phyloP scores from a whole-genome alignment of 1,140 invertebrate genomes.

The Camponotus floridanus region DNA sequence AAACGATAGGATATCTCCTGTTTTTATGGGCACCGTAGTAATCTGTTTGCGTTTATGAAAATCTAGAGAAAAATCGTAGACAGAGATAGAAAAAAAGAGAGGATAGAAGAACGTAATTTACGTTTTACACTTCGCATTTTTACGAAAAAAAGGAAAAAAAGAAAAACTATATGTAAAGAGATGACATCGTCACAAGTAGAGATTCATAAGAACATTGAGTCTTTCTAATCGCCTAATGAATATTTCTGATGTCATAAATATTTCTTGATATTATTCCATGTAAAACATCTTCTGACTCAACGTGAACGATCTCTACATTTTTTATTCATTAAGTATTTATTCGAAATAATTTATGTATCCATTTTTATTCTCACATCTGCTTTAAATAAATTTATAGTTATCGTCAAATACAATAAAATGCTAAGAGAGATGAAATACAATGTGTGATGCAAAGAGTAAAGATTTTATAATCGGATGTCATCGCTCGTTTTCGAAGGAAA shows the following conservation, averaged over 20 bases:
- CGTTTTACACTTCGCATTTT: not conserved
- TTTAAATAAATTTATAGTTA: not conserved
- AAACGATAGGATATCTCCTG: not conserved
- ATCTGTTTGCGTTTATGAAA: slow-evolving; percentile 3
- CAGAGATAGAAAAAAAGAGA: not conserved
- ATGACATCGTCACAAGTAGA: not conserved
- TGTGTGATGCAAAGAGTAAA: not conserved
- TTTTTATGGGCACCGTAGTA: not conserved
- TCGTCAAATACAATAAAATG: not conserved
- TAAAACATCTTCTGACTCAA: no score
- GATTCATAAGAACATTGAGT: not conserved
- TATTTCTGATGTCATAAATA: not conserved
- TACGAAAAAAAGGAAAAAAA: not conserved
- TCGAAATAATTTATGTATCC: not conserved
- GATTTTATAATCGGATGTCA: not conserved
- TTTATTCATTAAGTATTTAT: not conserved
- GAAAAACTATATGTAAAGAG: not conserved
- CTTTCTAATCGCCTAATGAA: not conserved
- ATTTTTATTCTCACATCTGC: not conserved
- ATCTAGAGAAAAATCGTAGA: not conserved
- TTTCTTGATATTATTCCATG: not conserved
- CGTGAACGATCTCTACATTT: not conserved
- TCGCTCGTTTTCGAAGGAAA: not conserved
- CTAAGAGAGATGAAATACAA: not conserved
- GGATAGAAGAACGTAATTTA: no score